phyloP scores from a whole-genome alignment of 2,113 vertebrate species.

The Circaetus gallicus region DNA sequence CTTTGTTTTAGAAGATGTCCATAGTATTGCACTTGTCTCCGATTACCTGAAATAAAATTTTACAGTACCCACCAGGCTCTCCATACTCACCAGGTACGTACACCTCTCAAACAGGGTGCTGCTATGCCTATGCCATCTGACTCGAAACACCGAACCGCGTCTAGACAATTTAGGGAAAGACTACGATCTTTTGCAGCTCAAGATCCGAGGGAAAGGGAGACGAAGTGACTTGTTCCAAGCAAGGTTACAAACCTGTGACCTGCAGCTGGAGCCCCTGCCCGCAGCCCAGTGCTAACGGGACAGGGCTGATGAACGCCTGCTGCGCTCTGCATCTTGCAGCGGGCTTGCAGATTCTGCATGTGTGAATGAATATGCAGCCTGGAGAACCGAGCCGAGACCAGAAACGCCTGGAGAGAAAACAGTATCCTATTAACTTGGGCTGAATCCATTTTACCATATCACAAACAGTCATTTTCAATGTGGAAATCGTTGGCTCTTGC shows the following conservation, averaged over 20 bases:
- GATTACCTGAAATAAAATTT: not conserved
- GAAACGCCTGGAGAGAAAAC: not conserved
- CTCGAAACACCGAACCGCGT: rapidly evolving
- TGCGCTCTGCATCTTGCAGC: not conserved
- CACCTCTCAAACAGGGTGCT: too few relatives aligned
- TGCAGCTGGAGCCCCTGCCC: not conserved
- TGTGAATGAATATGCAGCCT: not conserved
- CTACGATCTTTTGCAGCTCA: not conserved
- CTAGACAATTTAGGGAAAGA: too few relatives aligned
- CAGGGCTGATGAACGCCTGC: too few relatives aligned
- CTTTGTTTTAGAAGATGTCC: not conserved
- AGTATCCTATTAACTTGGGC: not conserved
- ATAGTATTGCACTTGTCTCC: not conserved
- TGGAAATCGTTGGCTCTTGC: not conserved
- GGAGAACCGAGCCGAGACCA: not conserved
- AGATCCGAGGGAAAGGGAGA: not conserved
- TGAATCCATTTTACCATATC: not conserved
- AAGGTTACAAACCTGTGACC: not conserved
- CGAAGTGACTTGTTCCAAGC: not conserved
- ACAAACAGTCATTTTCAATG: not conserved
- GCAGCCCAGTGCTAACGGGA: rapidly evolving
- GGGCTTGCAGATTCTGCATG: not conserved
- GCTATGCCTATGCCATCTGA: rapidly evolving
- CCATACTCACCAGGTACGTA: too few relatives aligned
- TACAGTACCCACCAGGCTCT: not conserved